Percentiles rank a stretch among this genome's conserved stretches.
phyloP scores from a whole-genome alignment of 2,888 invertebrate genomes.

The Phaedon cochleariae region DNA sequence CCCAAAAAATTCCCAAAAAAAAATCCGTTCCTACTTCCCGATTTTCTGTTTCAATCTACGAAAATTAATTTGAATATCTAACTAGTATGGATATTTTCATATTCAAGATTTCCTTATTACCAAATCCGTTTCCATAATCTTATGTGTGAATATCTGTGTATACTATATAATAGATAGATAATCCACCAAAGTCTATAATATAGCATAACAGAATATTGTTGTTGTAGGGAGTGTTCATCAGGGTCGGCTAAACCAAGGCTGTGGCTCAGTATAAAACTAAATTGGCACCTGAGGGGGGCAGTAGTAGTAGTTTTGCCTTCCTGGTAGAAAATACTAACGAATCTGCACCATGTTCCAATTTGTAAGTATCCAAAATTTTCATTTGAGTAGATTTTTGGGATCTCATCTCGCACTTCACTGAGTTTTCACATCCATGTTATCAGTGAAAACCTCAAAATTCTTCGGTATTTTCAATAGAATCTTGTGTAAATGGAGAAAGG shows the following conservation, averaged over 20 bases:
- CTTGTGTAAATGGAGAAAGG: constrained; percentile 22
- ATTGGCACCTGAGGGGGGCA: constrained; percentile 56
- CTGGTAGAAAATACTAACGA: constrained; percentile 51
- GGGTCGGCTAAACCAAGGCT: constrained; percentile 61
- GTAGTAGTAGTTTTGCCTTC: constrained; percentile 59
- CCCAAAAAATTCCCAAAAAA: neutral
- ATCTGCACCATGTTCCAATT: constrained; percentile 53
- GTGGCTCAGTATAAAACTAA: constrained; percentile 57
- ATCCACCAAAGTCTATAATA: constrained; percentile 15
- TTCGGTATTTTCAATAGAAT: neutral
- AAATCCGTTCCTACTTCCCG: neutral
- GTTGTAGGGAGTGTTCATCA: constrained; percentile 55
- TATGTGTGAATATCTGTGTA: no score
- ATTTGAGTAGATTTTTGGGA: constrained; percentile 14
- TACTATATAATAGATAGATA: neutral
- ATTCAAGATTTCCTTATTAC: neutral
- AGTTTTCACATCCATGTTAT: neutral
- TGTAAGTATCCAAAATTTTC: constrained; percentile 52
- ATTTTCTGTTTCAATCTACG: neutral
- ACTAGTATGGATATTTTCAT: no score
- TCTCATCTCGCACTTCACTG: constrained; percentile 13
- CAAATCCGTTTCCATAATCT: neutral
- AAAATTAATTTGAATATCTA: neutral
- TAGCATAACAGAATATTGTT: constrained; percentile 21
- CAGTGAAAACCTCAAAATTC: neutral